phyloP scores from a whole-genome alignment of 2,797 vertebrate genomes.

The Sebastes diaconus region DNA sequence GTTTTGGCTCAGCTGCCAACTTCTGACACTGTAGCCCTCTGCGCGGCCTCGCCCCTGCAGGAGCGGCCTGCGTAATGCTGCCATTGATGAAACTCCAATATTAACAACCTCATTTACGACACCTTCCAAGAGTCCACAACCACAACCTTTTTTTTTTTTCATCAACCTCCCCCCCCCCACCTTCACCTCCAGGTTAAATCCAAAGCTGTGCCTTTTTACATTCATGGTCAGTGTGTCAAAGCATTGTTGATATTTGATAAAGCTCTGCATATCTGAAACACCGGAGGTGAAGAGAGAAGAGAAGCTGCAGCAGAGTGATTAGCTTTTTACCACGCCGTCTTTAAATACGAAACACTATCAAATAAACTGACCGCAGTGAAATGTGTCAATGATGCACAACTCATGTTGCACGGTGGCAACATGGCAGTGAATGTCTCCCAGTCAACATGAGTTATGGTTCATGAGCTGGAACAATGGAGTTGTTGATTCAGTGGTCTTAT shows the following conservation, averaged over 20 bases:
- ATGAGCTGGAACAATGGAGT: constrained; percentile 27
- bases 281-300: not conserved
- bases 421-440: constrained; percentile 8
- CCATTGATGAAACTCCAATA: constrained; percentile 81
- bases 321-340: not conserved
- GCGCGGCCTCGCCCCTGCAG: constrained; percentile 79
- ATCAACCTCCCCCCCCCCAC: not conserved
- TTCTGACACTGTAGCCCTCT: constrained; percentile 84
- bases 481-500: constrained; percentile 43
- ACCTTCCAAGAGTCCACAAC: constrained; percentile 66
- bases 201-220: not conserved
- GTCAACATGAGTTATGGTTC: constrained; percentile 14
- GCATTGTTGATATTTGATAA: constrained; percentile 4
- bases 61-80: constrained; percentile 71
- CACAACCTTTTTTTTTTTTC: not conserved
- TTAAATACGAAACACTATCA: not conserved
- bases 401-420: constrained; percentile 18
- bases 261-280: not conserved
- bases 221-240: constrained; percentile 4
- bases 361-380: not conserved
- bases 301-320: not conserved
- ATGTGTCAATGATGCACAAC: constrained; percentile 6
- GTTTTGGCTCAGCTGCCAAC: constrained; percentile 84
- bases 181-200: constrained; percentile 14
- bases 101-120: constrained; percentile 79